Base-by-base conservation (phyloP, 2,888 invertebrate genomes). In the Ophioninae sp. region DNA sequence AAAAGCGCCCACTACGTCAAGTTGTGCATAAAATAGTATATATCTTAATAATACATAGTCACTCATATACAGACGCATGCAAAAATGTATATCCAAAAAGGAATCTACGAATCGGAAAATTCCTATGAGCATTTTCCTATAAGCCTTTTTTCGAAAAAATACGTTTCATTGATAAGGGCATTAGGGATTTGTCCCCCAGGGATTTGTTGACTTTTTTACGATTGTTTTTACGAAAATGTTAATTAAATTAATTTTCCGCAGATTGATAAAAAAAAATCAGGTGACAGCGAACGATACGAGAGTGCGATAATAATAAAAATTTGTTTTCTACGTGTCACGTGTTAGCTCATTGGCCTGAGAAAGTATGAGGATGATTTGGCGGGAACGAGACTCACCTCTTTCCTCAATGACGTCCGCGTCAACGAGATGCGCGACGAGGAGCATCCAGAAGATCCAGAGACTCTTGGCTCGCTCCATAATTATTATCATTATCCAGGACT, bases 341-440 rank as follows among this genome's bases (percentile, higher is more conserved):
- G 3, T 30, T 30, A 30, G 30, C 30, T 30, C 3, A 30, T 30
- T 30, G 30, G 30, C 30, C 30, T 30, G 30, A 30, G 30, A 30
- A 30, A 30, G 30, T 30, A 3, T 30, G 2, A 30, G 1, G 30
- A 30, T 30, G 30, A 30, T 30, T 30, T 30, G 30, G 30, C 30
- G 30, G 30, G 37, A 65, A 39, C 7, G 1, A 51, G 20, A 61
- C 89, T 76, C 75, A 93, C 92, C 92, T 92, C 92, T 91, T 89
- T 93, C 92, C 76, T 93, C 92, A 83, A 90, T 92, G 84, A 91
- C 90, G 63, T 91, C 90, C 39, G 88, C 83, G 61, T 81, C 77
- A 76, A 84, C 83, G 56, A 85, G 85, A 67, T 89, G 87, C 61
- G 85, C 84, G 67, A 89, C 74, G 61, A 88, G 79, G 73, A 88